Base-by-base conservation (phyloP, 2,888 invertebrate species). In the Chirona hameri region DNA sequence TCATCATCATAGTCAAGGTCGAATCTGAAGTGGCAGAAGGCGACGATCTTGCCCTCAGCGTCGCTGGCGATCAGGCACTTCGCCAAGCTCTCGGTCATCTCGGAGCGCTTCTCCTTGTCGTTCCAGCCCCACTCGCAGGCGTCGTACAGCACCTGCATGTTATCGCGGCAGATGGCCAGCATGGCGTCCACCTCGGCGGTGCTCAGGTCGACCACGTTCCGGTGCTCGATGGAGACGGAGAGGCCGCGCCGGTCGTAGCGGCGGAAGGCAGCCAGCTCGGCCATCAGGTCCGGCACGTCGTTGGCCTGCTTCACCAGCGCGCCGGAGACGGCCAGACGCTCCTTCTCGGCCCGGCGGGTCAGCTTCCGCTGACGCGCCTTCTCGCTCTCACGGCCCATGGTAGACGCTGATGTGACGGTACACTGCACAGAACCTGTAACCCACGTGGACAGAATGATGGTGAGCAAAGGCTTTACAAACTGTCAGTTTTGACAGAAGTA, bases 21-120 rank as follows among this genome's bases (percentile, higher is more conserved):
- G 89, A 95, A 95, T 87, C 95, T 89, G 88, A 95, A 95, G 88
- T 95, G 95, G 82, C 92, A 92, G 88, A 94, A 94, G 2, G 92
- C 95, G 82, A 94, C 89, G 0, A 91, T 91, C 82, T 88, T 87
- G 14, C 88, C 88, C 57, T 89, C 88, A n/a, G 82, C 80, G 83
- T 90, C 88, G 86, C 89, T 90, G 10, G 91, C 93, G 84, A 94
- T 90, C 57, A 94, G 89, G 88, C 93, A 94, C 91, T 93, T 92
- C 7, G 94, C 93, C 69, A 90, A 88, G 83, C 92, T 92, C 86
- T 94, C 93, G 46, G 90, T 91, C 91, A 95, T 91, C 88, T 95
- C 94, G 84, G 92, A 91, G 29, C 89, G 88, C 88, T 95, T 95
- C 81, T 91, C 91, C n/a, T 91, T 90, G 84, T 91, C 92, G 87